Percentiles rank a stretch among this genome's conserved stretches.
Evolutionary conservation across 2,888 invertebrate genomes (phyloP).

Genomic region (Drosophila longiperda): DNA sequence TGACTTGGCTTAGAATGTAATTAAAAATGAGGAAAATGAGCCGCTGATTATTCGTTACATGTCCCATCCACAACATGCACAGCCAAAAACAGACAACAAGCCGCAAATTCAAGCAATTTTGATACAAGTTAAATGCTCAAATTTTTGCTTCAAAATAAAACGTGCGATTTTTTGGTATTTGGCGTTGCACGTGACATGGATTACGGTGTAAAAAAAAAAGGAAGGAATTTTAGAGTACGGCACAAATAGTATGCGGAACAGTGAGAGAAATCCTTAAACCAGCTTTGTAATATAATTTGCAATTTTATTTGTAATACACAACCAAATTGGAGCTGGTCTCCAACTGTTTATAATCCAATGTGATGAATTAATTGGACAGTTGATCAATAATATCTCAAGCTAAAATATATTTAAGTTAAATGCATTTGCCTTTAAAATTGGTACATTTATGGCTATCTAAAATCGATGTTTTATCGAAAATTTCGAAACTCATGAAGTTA

Average conservation of each 20-base stretch:
- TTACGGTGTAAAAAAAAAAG: not conserved
- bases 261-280: not conserved
- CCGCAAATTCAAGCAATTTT: not conserved
- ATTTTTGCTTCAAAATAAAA: not conserved
- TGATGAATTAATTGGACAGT: not conserved
- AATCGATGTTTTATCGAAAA: not conserved
- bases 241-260: not conserved
- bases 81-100: not conserved
- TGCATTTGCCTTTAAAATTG: not conserved
- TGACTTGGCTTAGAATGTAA: conserved; percentile 65
- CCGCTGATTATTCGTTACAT: conserved; percentile 57
- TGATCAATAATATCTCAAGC: not conserved
- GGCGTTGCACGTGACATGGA: not conserved
- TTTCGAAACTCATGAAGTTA: not conserved
- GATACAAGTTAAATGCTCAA: not conserved
- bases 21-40: conserved; percentile 61
- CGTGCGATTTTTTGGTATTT: not conserved
- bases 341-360: not conserved
- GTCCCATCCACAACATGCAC: not conserved
- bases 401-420: not conserved
- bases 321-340: not conserved
- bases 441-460: not conserved
- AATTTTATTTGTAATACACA: not conserved
- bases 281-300: not conserved
- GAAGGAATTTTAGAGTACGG: not conserved